These are phyloP conservation scores for Epinotia nisella DNA, from an alignment of 2,888 invertebrate species.

Conservation along the genomic window DNA sequence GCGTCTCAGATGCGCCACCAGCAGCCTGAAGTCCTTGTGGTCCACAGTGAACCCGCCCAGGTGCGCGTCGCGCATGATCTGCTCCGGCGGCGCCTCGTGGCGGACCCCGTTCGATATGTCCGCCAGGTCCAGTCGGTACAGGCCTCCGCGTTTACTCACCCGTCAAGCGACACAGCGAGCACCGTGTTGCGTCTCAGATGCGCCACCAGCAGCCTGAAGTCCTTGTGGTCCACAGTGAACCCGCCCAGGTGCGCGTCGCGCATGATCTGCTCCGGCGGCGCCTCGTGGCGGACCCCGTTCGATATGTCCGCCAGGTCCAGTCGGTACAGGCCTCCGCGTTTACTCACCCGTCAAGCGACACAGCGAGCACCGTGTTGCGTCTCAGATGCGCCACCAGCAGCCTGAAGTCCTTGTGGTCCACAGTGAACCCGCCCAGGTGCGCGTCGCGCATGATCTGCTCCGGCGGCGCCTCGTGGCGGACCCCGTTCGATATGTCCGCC, in stretches of 20 bases:
- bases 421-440: constrained; percentile 91
- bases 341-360: constrained; percentile 91
- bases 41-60: constrained; percentile 93
- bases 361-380: constrained; percentile 91
- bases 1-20: too few species aligned
- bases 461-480: constrained; percentile 88
- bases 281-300: constrained; percentile 89
- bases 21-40: constrained; percentile 90
- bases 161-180: too few species aligned
- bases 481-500: constrained; percentile 90
- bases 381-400: constrained; percentile 90
- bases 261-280: constrained; percentile 85
- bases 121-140: constrained; percentile 91
- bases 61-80: constrained; percentile 65
- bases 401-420: constrained; percentile 92
- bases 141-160: constrained; percentile 86
- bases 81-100: constrained; percentile 87
- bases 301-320: constrained; percentile 91
- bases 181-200: too few species aligned
- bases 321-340: constrained; percentile 88
- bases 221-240: constrained; percentile 92
- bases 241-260: constrained; percentile 82
- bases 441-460: constrained; percentile 87
- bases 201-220: constrained; percentile 91
- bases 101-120: constrained; percentile 90